Evolutionary conservation across 2,797 vertebrate genomes (phyloP).

Genomic region (Acipenser transmontanus): DNA sequence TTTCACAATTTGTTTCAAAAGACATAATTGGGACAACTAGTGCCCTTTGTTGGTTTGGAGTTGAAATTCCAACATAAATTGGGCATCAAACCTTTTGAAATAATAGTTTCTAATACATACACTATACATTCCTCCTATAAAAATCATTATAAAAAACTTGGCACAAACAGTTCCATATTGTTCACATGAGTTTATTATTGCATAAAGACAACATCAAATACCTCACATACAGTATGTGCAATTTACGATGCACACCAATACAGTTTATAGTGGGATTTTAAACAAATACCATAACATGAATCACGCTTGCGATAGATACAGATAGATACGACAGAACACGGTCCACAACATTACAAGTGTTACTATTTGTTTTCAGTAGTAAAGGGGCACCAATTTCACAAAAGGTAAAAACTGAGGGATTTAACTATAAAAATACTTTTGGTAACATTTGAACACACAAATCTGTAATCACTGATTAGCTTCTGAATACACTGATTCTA

Average conservation of each 20-base stretch:
- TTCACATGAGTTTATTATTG: constrained; percentile 79
- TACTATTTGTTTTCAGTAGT: constrained; percentile 58
- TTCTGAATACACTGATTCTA: constrained; percentile 38
- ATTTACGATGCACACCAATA: constrained; percentile 52
- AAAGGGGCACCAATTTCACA: constrained; percentile 56
- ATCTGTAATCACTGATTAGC: constrained; percentile 46
- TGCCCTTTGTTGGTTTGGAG: too few species aligned
- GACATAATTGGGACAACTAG: too few species aligned
- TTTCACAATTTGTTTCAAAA: too few species aligned
- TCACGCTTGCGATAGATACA: constrained; percentile 52
- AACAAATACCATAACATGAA: constrained; percentile 50
- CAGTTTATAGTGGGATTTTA: constrained; percentile 52
- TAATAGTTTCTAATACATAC: too few species aligned
- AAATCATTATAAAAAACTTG: too few species aligned
- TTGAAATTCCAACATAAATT: too few species aligned
- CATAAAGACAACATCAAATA: constrained; percentile 74
- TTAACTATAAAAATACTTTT: constrained; percentile 52
- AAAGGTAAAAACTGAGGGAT: constrained; percentile 35
- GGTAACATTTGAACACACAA: constrained; percentile 32
- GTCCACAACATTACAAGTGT: constrained; percentile 54
- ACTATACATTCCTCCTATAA: too few species aligned
- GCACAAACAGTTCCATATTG: not conserved
- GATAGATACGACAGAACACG: constrained; percentile 36
- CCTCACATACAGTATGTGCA: constrained; percentile 67
- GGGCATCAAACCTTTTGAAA: too few species aligned